These are phyloP conservation scores for Centroberyx gerrardi DNA, from an alignment of 2,797 vertebrate species.

Conservation along the genomic window DNA sequence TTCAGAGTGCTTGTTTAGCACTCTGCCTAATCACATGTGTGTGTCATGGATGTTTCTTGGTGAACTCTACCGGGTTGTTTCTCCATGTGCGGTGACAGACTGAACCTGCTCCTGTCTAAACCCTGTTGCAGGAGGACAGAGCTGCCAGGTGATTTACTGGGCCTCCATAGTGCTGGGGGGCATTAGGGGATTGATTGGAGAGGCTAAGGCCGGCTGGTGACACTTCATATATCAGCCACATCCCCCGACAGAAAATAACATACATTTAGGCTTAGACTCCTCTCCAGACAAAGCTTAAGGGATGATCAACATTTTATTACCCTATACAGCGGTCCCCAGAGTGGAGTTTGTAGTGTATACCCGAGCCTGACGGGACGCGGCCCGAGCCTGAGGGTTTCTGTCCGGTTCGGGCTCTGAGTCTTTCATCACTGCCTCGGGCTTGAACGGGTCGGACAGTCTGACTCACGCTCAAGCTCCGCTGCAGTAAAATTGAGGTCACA, in stretches of 20 bases:
- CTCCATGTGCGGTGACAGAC: neutral
- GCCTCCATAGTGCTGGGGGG: conserved; percentile 15
- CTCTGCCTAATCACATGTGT: neutral
- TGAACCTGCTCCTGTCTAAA: neutral
- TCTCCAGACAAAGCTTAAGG: conserved; percentile 46
- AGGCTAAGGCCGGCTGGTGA: conserved; percentile 36
- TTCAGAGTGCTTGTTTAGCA: conserved; percentile 3
- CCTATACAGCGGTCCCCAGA: neutral
- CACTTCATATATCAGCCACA: conserved; percentile 63
- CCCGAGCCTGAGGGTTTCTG: too few relatives aligned
- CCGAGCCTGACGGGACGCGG: too few relatives aligned
- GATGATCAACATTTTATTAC: conserved; percentile 48
- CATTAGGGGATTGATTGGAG: conserved; percentile 56
- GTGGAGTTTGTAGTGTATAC: neutral
- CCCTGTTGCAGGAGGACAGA: conserved; percentile 28
- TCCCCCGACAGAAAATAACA: conserved; percentile 56
- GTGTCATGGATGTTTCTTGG: neutral
- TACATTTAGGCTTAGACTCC: conserved; percentile 27
- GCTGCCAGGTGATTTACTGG: conserved; percentile 56
- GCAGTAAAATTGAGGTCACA: too few relatives aligned
- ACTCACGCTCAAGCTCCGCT: too few relatives aligned
- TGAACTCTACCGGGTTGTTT: neutral
- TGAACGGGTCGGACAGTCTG: too few relatives aligned
- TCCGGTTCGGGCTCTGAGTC: too few relatives aligned
- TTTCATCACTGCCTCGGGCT: too few relatives aligned